These are phyloP conservation scores for Apteryx owenii DNA, from an alignment of 2,113 vertebrate species.

Conservation along the genomic window DNA sequence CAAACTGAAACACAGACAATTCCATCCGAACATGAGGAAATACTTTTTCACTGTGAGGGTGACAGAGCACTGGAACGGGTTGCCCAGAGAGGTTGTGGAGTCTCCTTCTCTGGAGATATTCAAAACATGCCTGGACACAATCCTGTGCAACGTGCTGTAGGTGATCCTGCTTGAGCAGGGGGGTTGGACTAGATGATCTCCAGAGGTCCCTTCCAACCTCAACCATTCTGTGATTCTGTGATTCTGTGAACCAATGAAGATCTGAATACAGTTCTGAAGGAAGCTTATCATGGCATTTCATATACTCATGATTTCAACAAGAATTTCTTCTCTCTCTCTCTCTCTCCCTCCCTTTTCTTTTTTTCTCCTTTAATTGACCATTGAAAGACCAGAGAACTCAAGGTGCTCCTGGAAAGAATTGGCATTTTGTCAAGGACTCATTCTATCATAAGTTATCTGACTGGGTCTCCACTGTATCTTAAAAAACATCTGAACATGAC, in stretches of 20 bases:
- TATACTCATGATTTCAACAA: neutral
- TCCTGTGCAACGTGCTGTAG: too few relatives aligned
- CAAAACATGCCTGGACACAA: too few relatives aligned
- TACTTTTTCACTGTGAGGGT: too few relatives aligned
- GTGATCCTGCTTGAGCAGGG: too few relatives aligned
- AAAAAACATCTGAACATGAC: neutral
- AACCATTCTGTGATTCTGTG: too few relatives aligned
- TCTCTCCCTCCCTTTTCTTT: neutral
- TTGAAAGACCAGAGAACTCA: neutral
- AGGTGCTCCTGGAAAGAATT: neutral
- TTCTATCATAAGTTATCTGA: neutral
- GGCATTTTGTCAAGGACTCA: neutral
- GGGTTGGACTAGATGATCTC: too few relatives aligned
- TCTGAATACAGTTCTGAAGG: neutral
- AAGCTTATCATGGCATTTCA: neutral
- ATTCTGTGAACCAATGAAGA: neutral
- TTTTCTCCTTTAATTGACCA: neutral
- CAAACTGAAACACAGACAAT: too few relatives aligned
- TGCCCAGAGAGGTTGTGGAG: too few relatives aligned
- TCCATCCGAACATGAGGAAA: too few relatives aligned
- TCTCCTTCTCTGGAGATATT: too few relatives aligned
- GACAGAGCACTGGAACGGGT: too few relatives aligned
- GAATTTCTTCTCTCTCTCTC: fast-evolving
- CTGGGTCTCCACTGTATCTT: neutral
- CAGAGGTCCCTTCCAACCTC: too few relatives aligned